phyloP scores from a whole-genome alignment of 2,113 vertebrate species.

The Hyperoodon ampullatus region DNA sequence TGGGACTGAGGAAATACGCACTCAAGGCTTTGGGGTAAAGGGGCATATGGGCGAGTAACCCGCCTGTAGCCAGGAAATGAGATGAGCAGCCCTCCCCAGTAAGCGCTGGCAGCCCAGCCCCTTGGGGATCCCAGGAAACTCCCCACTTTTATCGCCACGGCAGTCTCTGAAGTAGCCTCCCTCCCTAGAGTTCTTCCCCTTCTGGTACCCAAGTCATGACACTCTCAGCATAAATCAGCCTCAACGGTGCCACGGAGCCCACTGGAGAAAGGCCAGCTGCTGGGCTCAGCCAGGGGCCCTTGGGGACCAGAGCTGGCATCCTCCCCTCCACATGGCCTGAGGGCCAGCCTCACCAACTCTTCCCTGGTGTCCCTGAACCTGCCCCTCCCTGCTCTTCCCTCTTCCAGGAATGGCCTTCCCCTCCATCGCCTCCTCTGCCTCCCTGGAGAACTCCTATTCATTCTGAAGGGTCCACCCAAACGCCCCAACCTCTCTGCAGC shows the following conservation, averaged over 20 bases:
- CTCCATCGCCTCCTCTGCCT: not conserved
- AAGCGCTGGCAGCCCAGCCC: fast-evolving
- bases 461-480: not conserved
- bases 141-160: not conserved
- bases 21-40: not conserved
- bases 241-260: not conserved
- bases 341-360: not conserved
- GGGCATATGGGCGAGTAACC: not conserved
- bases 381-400: not conserved
- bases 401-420: not conserved
- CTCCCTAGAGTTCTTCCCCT: not conserved
- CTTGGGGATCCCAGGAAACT: not conserved
- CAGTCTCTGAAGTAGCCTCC: too few relatives aligned
- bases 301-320: not conserved
- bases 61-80: not conserved
- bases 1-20: not conserved
- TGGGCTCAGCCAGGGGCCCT: fast-evolving
- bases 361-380: not conserved
- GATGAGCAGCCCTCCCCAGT: not conserved
- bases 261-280: not conserved
- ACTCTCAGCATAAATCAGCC: not conserved
- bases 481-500: not conserved
- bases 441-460: not conserved
- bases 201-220: not conserved
- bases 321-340: not conserved